Conservation (phyloP, 2,797 vertebrate species). For the Poecilia wingei region DNA sequence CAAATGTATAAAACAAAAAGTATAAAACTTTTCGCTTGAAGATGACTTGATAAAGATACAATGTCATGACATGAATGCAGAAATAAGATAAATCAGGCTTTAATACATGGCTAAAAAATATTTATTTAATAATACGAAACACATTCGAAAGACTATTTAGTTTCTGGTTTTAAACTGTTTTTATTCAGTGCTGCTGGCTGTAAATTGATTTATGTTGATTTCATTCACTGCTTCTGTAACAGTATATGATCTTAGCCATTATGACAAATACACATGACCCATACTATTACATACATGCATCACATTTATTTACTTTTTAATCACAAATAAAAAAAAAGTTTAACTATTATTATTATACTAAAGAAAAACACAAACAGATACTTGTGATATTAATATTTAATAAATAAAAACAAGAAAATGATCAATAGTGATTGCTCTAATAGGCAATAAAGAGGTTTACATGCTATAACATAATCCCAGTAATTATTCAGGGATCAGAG, state of each 20-base stretch:
- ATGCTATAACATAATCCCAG: slow-evolving; percentile 54
- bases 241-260: background rate
- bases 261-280: background rate
- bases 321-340: background rate
- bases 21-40: background rate
- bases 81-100: background rate
- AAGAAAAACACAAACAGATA: background rate
- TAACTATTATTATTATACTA: background rate
- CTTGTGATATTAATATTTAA: background rate
- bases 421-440: background rate
- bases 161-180: background rate
- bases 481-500: slow-evolving; percentile 52
- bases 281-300: background rate
- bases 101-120: background rate
- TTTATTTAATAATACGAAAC: background rate
- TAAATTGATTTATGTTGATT: background rate
- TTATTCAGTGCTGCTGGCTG: background rate
- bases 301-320: background rate
- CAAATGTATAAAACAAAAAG: background rate
- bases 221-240: background rate
- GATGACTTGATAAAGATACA: background rate
- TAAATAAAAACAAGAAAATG: background rate
- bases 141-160: background rate
- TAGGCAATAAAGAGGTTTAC: slow-evolving; percentile 8
- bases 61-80: background rate